These are phyloP conservation scores for Tyrophagus putrescentiae DNA, from an alignment of 1,140 invertebrate species.

Conservation along the genomic window DNA sequence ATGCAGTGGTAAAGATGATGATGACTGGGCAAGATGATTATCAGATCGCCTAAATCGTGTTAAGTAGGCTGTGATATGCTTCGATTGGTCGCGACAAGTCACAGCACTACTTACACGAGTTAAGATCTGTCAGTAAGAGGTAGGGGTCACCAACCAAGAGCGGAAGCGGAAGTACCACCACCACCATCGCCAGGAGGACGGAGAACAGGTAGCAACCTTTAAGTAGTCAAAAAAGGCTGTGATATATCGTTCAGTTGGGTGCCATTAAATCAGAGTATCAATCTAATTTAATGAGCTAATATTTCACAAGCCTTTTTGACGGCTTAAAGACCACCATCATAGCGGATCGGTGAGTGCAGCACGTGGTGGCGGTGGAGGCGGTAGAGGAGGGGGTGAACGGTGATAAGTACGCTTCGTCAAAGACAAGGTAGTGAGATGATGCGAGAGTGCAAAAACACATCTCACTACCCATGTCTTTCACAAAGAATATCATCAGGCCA, in stretches of 20 bases:
- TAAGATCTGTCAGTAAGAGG: slow-evolving; percentile 19
- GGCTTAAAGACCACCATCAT: slow-evolving; percentile 19
- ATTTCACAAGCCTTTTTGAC: slow-evolving; percentile 32
- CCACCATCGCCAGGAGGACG: neutral
- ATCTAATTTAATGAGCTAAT: slow-evolving; percentile 20
- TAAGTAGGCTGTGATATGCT: slow-evolving; percentile 36
- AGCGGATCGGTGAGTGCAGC: slow-evolving; percentile 3
- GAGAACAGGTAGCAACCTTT: neutral
- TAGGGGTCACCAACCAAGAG: neutral
- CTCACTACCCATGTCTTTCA: slow-evolving; percentile 48
- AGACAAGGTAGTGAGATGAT: slow-evolving; percentile 41
- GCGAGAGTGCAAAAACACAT: slow-evolving; percentile 31
- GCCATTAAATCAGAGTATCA: too few relatives aligned
- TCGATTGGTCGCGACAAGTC: slow-evolving; percentile 28
- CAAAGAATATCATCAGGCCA: slow-evolving; percentile 21
- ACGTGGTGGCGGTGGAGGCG: neutral
- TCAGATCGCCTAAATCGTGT: slow-evolving; percentile 22
- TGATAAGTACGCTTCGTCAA: slow-evolving; percentile 25
- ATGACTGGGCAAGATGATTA: neutral
- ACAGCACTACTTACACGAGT: slow-evolving; percentile 27
- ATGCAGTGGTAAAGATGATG: too few relatives aligned
- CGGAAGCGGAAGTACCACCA: neutral
- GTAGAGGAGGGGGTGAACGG: neutral
- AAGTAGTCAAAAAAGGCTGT: slow-evolving; percentile 33
- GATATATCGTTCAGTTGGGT: slow-evolving; percentile 29